phyloP scores from a whole-genome alignment of 1,140 invertebrate genomes.

The Pseudomyrmex dendroicus region DNA sequence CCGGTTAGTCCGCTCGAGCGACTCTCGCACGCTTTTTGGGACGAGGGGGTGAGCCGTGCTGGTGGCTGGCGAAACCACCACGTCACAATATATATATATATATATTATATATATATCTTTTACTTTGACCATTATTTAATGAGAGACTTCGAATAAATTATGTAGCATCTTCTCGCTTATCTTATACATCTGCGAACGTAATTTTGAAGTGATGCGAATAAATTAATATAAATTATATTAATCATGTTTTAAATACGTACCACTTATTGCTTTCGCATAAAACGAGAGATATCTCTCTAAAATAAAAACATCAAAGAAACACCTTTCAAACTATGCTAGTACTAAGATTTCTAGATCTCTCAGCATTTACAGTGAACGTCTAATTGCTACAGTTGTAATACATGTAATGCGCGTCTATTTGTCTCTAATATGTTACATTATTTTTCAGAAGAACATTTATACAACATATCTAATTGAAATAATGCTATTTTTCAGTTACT shows the following conservation, averaged over 20 bases:
- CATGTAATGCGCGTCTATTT: background rate
- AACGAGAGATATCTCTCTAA: background rate
- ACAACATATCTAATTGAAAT: background rate
- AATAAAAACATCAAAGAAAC: background rate
- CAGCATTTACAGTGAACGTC: background rate
- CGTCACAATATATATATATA: too few relatives aligned
- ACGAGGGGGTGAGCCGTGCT: too few relatives aligned
- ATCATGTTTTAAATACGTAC: constrained; percentile 10
- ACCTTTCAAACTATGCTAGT: background rate
- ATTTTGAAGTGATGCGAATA: background rate
- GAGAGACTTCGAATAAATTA: background rate
- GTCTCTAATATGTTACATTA: background rate
- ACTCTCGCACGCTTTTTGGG: too few relatives aligned
- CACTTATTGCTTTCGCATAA: background rate
- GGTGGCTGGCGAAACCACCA: too few relatives aligned
- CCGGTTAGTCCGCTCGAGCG: too few relatives aligned
- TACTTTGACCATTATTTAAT: constrained; percentile 37
- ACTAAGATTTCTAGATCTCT: constrained; percentile 18
- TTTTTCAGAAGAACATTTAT: background rate
- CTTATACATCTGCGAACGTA: background rate
- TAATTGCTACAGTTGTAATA: background rate
- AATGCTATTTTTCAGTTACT: background rate
- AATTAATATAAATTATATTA: constrained; percentile 8
- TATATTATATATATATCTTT: background rate
- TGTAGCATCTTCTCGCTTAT: background rate